phyloP scores from a whole-genome alignment of 2,888 invertebrate genomes.

The Tetragonisca angustula region DNA sequence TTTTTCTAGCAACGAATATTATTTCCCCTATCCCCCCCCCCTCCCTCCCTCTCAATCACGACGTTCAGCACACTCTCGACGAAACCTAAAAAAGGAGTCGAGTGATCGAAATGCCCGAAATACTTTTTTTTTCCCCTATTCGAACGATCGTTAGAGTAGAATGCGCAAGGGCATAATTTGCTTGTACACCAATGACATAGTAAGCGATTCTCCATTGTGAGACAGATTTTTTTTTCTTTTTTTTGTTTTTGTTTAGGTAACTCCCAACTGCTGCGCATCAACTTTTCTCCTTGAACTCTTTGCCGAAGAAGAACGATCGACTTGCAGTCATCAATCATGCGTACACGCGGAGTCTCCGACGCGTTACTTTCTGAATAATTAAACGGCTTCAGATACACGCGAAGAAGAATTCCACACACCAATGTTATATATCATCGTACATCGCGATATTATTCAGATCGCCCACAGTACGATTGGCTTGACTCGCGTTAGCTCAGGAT shows the following conservation, averaged over 20 bases:
- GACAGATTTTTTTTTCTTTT: constrained; percentile 22
- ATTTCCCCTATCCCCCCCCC: background rate
- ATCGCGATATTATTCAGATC: constrained; percentile 45
- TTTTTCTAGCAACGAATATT: constrained; percentile 56
- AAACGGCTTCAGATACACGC: constrained; percentile 34
- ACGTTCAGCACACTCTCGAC: constrained; percentile 65
- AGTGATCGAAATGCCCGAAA: constrained; percentile 56
- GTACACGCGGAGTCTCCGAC: constrained; percentile 46
- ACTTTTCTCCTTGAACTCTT: constrained; percentile 26
- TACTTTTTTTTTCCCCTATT: constrained; percentile 9
- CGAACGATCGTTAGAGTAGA: constrained; percentile 44
- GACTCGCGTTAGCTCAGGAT: constrained; percentile 62
- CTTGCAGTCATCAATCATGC: constrained; percentile 36
- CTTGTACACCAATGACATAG: constrained; percentile 61
- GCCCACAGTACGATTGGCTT: constrained; percentile 47
- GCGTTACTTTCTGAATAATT: constrained; percentile 41
- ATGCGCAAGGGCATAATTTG: constrained; percentile 49
- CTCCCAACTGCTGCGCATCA: constrained; percentile 32
- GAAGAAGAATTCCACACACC: constrained; percentile 42
- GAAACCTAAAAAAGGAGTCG: constrained; percentile 52
- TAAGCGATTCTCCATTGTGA: constrained; percentile 54
- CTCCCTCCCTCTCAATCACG: background rate
- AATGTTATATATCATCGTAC: constrained; percentile 22
- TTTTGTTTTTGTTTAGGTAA: constrained; percentile 27
- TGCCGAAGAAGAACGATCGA: constrained; percentile 45